Evolutionary conservation across 2,888 invertebrate species (phyloP).

Genomic region (Chesias legatella): DNA sequence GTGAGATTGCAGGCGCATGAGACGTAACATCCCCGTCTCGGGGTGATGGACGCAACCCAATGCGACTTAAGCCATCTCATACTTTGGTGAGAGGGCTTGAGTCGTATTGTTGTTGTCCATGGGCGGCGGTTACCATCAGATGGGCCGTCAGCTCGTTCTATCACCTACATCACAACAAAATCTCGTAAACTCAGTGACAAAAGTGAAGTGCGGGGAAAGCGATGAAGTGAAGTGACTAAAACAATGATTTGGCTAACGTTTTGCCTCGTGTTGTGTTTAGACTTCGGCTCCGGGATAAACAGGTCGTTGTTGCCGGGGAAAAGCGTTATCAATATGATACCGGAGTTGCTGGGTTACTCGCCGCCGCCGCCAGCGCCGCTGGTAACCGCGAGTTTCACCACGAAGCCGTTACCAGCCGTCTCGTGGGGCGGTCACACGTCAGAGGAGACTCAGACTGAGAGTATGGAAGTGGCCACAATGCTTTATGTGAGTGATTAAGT

Average conservation of each 20-base stretch:
- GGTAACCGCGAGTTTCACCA: constrained; percentile 3
- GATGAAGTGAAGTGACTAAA: neutral
- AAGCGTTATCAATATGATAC: constrained; percentile 43
- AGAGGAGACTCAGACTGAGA: neutral
- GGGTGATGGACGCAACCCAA: too few relatives aligned
- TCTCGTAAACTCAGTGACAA: neutral
- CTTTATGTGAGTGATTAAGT: constrained; percentile 5
- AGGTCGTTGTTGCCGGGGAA: constrained; percentile 37
- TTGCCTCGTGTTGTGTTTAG: constrained; percentile 36
- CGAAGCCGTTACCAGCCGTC: constrained; percentile 1
- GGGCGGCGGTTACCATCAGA: too few relatives aligned
- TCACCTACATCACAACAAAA: too few relatives aligned
- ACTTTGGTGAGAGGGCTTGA: too few relatives aligned
- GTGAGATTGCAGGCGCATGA: too few relatives aligned
- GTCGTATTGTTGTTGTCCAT: too few relatives aligned
- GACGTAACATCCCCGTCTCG: too few relatives aligned
- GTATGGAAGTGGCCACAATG: neutral
- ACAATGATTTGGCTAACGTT: constrained; percentile 49
- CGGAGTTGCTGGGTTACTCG: constrained; percentile 38
- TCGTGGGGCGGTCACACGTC: constrained; percentile 1
- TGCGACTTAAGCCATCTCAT: too few relatives aligned
- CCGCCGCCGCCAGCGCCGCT: constrained; percentile 17
- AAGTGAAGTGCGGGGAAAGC: constrained; percentile 5
- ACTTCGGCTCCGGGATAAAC: constrained; percentile 35
- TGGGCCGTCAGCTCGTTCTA: too few relatives aligned